Evolutionary conservation across 1,140 invertebrate genomes (phyloP).

Genomic region (Hylyphantes graminicola): DNA sequence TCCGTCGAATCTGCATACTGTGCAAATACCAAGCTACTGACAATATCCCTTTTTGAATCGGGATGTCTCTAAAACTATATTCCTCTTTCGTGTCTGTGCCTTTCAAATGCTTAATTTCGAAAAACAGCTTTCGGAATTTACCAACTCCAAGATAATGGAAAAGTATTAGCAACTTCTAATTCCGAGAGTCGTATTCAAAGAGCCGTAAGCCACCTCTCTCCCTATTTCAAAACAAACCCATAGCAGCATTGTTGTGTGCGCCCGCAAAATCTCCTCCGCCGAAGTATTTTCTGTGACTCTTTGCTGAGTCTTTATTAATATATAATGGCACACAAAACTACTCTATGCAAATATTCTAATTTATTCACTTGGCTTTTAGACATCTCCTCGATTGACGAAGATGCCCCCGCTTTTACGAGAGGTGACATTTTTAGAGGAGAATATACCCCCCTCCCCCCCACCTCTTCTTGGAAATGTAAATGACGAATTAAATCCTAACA

Average conservation of each 20-base stretch:
- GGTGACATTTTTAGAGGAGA: slow-evolving; percentile 22
- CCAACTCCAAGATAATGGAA: slow-evolving; percentile 7
- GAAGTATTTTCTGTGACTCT: slow-evolving; percentile 14
- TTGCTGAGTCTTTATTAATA: slow-evolving; percentile 34
- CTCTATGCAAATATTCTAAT: slow-evolving; percentile 32
- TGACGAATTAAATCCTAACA: slow-evolving; percentile 50
- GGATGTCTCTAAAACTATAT: slow-evolving; percentile 24
- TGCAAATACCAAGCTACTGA: neutral
- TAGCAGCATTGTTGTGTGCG: neutral
- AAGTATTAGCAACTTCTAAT: slow-evolving; percentile 47
- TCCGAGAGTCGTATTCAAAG: neutral
- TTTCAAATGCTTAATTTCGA: slow-evolving; percentile 34
- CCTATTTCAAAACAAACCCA: no score
- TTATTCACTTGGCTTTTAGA: slow-evolving; percentile 53
- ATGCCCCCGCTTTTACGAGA: neutral
- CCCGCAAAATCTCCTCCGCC: slow-evolving; percentile 1
- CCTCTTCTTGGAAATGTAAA: slow-evolving; percentile 31
- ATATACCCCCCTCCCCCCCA: neutral
- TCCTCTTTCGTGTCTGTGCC: neutral
- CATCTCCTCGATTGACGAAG: slow-evolving; percentile 17
- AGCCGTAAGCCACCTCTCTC: no score
- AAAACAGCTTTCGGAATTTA: slow-evolving; percentile 15
- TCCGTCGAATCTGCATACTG: slow-evolving; percentile 1
- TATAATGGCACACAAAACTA: slow-evolving; percentile 4
- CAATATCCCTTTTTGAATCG: slow-evolving; percentile 6